phyloP scores from a whole-genome alignment of 2,888 invertebrate species.

The Ypsolopha scabrella region DNA sequence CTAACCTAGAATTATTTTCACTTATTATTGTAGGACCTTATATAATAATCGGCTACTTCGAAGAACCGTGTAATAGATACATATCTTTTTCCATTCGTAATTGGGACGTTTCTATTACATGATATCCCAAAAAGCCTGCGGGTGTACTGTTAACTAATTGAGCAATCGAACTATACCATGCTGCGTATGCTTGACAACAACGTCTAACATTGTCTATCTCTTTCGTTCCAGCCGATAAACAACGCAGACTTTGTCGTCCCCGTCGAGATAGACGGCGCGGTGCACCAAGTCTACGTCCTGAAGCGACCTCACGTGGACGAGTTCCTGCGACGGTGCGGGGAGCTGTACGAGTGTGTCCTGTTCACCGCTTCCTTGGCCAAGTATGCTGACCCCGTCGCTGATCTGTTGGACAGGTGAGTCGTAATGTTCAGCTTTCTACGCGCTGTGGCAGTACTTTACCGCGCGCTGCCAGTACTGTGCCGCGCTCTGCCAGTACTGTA shows the following conservation, averaged over 20 bases:
- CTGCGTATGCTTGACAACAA: background rate
- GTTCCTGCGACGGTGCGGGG: conserved; percentile 97
- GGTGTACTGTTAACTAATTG: no score
- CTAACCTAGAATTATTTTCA: no score
- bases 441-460: no score
- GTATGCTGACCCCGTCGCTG: conserved; percentile 99
- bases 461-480: no score
- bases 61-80: no score
- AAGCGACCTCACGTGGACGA: conserved; percentile 99
- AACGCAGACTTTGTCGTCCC: conserved; percentile 99
- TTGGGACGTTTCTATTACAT: no score
- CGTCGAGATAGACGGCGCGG: conserved; percentile 99
- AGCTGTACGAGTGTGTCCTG: conserved; percentile 98
- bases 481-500: no score
- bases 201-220: background rate
- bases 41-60: no score
- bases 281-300: conserved; percentile 98
- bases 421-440: no score
- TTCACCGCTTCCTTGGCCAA: conserved; percentile 99
- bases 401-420: conserved; percentile 86
- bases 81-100: no score
- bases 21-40: no score
- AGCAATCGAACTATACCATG: background rate
- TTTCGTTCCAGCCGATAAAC: conserved; percentile 88
- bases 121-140: no score